Percentiles rank a stretch among this genome's conserved stretches.
Evolutionary conservation across 1,140 invertebrate genomes (phyloP).

Genomic region (Rhopalosiphum maidis): DNA sequence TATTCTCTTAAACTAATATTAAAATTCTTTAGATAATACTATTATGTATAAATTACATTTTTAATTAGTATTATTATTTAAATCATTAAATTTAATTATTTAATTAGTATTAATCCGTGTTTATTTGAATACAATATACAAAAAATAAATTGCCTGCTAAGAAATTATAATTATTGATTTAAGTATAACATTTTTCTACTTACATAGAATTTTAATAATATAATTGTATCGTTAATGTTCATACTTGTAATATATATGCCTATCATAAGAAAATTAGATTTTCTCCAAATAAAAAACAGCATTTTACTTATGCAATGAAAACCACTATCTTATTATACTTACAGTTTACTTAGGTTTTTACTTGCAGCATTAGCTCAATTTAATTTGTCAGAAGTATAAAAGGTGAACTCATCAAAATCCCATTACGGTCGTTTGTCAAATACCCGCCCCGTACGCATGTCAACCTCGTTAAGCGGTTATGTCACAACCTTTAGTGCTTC

Average conservation of each 20-base stretch:
- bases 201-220: not conserved
- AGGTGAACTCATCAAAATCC: slow-evolving; percentile 28
- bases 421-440: slow-evolving; percentile 31
- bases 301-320: not conserved
- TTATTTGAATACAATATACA: not conserved
- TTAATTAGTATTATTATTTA: too few relatives aligned
- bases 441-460: not conserved
- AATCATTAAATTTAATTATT: not conserved
- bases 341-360: not conserved
- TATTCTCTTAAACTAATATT: not conserved
- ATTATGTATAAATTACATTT: not conserved
- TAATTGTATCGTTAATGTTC: not conserved
- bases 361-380: not conserved
- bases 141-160: not conserved
- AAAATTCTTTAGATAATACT: not conserved
- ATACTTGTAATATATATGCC: not conserved
- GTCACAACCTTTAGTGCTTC: slow-evolving; percentile 10
- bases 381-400: slow-evolving; percentile 20
- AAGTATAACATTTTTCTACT: not conserved
- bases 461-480: not conserved
- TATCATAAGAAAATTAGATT: not conserved
- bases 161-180: not conserved
- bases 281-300: not conserved
- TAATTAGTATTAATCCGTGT: not conserved
- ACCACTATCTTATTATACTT: not conserved